Percentiles rank a stretch among this genome's conserved stretches.
These are phyloP conservation scores for Centropristis striata DNA, from an alignment of 2,113 vertebrate genomes.

Conservation along the genomic window DNA sequence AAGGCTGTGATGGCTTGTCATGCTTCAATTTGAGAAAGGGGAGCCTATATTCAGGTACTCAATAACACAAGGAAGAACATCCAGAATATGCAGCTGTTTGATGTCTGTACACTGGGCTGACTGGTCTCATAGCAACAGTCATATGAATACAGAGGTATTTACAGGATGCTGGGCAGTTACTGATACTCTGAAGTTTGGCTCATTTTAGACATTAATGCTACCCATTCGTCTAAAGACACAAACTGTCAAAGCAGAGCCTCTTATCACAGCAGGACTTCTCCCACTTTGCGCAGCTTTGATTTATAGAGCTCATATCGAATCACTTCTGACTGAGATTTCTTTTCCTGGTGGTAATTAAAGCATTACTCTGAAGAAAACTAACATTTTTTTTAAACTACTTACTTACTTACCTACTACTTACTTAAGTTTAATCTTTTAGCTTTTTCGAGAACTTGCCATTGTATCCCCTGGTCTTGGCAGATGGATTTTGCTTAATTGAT, in stretches of 20 bases:
- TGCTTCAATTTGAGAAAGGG: neutral
- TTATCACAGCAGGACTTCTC: slow-evolving; percentile 51
- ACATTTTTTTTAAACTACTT: neutral
- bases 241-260: slow-evolving; percentile 48
- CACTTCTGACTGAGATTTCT: slow-evolving; percentile 7
- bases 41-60: neutral
- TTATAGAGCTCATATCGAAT: slow-evolving; percentile 39
- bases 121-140: too few species aligned
- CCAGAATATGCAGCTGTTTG: neutral
- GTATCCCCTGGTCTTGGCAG: neutral
- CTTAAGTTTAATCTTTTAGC: too few species aligned
- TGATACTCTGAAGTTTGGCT: neutral
- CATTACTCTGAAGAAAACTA: neutral
- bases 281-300: slow-evolving; percentile 25
- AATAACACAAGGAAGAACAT: neutral
- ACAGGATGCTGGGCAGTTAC: neutral
- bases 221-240: slow-evolving; percentile 58
- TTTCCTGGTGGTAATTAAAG: slow-evolving; percentile 21
- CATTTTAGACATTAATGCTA: neutral
- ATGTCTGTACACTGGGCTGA: neutral
- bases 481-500: neutral
- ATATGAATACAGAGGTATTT: neutral
- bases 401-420: too few species aligned
- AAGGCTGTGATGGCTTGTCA: neutral
- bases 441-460: neutral